Conservation (phyloP, 1,140 invertebrate genomes). For the Proales similis region DNA sequence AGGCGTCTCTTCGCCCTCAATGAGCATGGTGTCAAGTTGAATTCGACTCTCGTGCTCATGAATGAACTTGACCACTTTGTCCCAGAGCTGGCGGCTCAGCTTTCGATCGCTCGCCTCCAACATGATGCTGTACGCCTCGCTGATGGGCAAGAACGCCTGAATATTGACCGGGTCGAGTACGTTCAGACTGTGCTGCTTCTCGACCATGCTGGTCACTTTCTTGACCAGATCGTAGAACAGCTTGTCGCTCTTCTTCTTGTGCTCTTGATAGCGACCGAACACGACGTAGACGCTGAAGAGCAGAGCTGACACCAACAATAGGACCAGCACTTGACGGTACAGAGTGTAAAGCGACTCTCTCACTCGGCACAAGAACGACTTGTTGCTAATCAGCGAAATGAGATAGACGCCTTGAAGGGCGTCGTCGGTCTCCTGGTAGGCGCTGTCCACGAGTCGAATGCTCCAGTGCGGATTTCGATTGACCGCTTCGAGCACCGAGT, state of each 20-base stretch:
- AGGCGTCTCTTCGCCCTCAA: conserved; percentile 28
- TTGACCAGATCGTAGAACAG: conserved; percentile 20
- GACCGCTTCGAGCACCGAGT: conserved; percentile 8
- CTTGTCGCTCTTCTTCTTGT: background rate
- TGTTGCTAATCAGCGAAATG: conserved; percentile 15
- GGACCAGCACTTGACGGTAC: conserved; percentile 9
- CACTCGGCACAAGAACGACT: conserved; percentile 5
- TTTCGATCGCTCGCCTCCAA: conserved; percentile 6
- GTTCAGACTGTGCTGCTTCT: conserved; percentile 26
- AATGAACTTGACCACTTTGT: conserved; percentile 28
- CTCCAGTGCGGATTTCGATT: conserved; percentile 28
- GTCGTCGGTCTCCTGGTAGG: conserved; percentile 19
- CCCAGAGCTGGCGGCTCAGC: conserved; percentile 8
- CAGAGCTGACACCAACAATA: conserved; percentile 1
- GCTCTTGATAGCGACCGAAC: conserved; percentile 1
- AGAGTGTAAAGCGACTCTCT: conserved; percentile 27
- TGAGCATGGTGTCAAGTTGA: conserved; percentile 28
- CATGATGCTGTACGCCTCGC: conserved; percentile 27
- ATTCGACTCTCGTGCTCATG: conserved; percentile 32
- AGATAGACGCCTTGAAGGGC: conserved; percentile 6
- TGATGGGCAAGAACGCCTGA: conserved; percentile 20
- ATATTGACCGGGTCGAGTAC: conserved; percentile 16
- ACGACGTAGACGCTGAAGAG: background rate
- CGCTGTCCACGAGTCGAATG: background rate
- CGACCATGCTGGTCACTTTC: conserved; percentile 28